phyloP scores from a whole-genome alignment of 2,797 vertebrate genomes.

The Meda fulgida region DNA sequence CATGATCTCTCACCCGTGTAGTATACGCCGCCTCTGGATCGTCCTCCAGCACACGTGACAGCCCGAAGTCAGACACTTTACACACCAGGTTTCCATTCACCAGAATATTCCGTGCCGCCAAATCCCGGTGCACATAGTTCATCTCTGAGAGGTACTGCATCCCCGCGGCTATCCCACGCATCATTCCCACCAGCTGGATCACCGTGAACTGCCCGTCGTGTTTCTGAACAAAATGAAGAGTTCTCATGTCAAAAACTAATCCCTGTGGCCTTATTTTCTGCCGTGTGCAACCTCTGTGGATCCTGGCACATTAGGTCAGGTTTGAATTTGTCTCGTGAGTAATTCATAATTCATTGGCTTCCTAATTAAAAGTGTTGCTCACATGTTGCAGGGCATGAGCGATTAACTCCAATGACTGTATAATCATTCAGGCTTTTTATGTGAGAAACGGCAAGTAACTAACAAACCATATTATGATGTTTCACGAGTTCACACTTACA shows the following conservation, averaged over 20 bases:
- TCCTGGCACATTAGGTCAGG: slow-evolving; percentile 50
- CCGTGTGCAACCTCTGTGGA: slow-evolving; percentile 41
- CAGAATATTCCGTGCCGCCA: slow-evolving; percentile 94
- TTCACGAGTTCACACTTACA: too few species aligned
- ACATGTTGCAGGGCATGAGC: slow-evolving; percentile 10
- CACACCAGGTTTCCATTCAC: slow-evolving; percentile 97
- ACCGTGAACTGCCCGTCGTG: slow-evolving; percentile 89
- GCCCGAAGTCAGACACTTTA: slow-evolving; percentile 95
- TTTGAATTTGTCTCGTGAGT: slow-evolving; percentile 27
- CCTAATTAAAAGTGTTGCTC: slow-evolving; percentile 45
- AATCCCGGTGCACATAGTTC: slow-evolving; percentile 94
- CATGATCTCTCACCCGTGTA: slow-evolving; percentile 83
- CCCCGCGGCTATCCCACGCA: slow-evolving; percentile 91
- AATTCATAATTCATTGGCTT: slow-evolving; percentile 49
- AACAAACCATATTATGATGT: slow-evolving; percentile 30
- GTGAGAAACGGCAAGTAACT: slow-evolving; percentile 38
- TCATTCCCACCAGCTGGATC: slow-evolving; percentile 88
- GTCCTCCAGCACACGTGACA: slow-evolving; percentile 93
- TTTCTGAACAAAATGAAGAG: slow-evolving; percentile 76
- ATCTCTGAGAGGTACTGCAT: slow-evolving; percentile 97
- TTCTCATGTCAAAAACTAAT: slow-evolving; percentile 31
- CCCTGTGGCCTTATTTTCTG: slow-evolving; percentile 17
- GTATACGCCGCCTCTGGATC: slow-evolving; percentile 97
- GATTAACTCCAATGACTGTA: slow-evolving; percentile 32
- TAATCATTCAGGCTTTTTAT: slow-evolving; percentile 42